Conservation (phyloP, 2,888 invertebrate genomes). For the Dicyrtoma fusca region DNA sequence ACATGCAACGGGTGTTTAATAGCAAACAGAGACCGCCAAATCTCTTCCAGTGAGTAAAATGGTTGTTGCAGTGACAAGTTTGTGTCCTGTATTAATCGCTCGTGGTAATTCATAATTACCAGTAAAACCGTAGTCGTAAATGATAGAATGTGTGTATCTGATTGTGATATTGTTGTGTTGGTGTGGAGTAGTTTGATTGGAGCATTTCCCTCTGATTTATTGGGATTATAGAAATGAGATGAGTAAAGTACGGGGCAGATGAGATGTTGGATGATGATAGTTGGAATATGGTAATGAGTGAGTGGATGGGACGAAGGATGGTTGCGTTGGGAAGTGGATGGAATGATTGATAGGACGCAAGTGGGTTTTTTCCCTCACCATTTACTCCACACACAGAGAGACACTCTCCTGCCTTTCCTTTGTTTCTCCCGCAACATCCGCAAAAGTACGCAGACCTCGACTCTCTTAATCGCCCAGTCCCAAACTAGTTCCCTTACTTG, state of each 20-base stretch:
- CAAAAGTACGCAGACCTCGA: slow-evolving; percentile 47
- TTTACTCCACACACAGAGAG: slow-evolving; percentile 1
- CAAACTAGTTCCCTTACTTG: neutral
- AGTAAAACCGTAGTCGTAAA: no score
- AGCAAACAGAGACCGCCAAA: no score
- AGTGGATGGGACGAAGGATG: neutral
- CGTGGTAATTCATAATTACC: no score
- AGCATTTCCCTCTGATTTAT: no score
- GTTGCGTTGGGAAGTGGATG: slow-evolving; percentile 21
- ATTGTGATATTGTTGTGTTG: no score
- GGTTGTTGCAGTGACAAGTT: no score
- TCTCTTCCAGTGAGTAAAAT: no score
- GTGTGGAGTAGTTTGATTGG: no score
- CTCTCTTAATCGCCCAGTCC: neutral
- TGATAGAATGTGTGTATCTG: no score
- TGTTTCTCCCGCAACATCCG: slow-evolving; percentile 39
- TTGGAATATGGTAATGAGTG: slow-evolving; percentile 19
- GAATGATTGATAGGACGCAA: slow-evolving; percentile 41
- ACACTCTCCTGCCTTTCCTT: neutral
- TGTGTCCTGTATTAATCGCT: no score
- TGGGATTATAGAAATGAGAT: no score
- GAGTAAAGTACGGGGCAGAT: neutral
- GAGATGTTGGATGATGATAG: neutral
- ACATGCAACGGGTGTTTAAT: no score
- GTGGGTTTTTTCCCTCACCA: slow-evolving; percentile 25